Base-by-base conservation (phyloP, 2,888 invertebrate genomes). In the Hesperia comma region DNA sequence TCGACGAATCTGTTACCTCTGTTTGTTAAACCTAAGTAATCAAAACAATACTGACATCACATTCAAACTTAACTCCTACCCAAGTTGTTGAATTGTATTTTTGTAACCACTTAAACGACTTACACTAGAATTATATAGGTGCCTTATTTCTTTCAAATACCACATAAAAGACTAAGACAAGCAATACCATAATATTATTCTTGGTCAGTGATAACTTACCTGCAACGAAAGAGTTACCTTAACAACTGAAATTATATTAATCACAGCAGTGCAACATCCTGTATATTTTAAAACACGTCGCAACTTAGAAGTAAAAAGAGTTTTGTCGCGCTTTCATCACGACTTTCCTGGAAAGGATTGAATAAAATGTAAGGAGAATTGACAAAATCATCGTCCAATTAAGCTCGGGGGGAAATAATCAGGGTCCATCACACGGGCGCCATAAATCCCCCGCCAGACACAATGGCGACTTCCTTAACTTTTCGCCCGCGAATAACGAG, bases 401-500 rank as follows among this genome's bases (percentile, higher is more conserved):
- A 76, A 71, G 71, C 41, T 57, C 40, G 69, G 74, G 74, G 69
- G 71, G 70, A 72, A 74, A 73, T 74, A 73, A 76, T 76, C 75
- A 74, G 69, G 71, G 68, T 67, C 64, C 68, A 68, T 80, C 81
- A 78, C 75, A 73, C 71, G 69, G 78, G 67, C 75, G 78, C 81
- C 86, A 88, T 89, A 88, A 90, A 87, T 87, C 84, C 84, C 76
- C 76, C 77, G 78, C 79, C 83, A 81, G 83, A 80, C 86, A 90
- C 90, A 90, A 90, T 88, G 87, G 86, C 77, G 78, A 79, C 83
- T 84, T 83, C 83, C 83, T 82, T 85, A 86, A 92, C 89, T 88
- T 89, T 88, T 85, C 84, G 84, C 85, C 87, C 84, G 83, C 87
- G 86, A 87, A 85, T 91, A 92, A 92, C 91, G 91, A 92, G 90